Conservation (phyloP, 2,797 vertebrate species). For the Lacerta viridis region DNA sequence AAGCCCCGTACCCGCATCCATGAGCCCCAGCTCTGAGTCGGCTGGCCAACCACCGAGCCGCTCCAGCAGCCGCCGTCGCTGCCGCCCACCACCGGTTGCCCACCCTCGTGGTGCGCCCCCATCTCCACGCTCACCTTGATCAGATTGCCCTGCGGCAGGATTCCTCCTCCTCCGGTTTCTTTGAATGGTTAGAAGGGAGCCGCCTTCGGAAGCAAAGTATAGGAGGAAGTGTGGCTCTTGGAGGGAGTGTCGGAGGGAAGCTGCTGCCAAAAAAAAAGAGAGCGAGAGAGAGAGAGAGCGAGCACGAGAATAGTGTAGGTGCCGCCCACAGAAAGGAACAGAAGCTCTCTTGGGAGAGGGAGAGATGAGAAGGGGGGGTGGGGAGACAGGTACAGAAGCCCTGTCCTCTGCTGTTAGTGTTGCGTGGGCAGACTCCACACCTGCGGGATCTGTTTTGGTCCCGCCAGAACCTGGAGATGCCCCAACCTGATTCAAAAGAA, state of each 20-base stretch:
- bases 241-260: neutral
- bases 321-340: neutral
- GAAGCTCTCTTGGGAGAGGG: neutral
- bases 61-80: neutral
- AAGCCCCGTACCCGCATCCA: neutral
- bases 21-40: neutral
- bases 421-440: too few relatives aligned
- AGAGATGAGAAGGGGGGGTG: too few relatives aligned
- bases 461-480: too few relatives aligned
- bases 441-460: too few relatives aligned
- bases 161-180: neutral
- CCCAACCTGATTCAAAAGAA: too few relatives aligned
- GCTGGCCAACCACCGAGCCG: neutral
- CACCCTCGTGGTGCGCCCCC: neutral
- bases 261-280: neutral
- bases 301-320: neutral
- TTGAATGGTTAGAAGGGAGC: neutral
- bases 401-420: neutral
- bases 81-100: neutral
- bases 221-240: constrained; percentile 22
- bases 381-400: too few relatives aligned
- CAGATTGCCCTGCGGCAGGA: neutral
- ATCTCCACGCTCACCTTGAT: neutral
- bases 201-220: neutral
- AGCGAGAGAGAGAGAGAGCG: too few relatives aligned